Base-by-base conservation (phyloP, 2,797 vertebrate species). In the Salarias fasciatus region DNA sequence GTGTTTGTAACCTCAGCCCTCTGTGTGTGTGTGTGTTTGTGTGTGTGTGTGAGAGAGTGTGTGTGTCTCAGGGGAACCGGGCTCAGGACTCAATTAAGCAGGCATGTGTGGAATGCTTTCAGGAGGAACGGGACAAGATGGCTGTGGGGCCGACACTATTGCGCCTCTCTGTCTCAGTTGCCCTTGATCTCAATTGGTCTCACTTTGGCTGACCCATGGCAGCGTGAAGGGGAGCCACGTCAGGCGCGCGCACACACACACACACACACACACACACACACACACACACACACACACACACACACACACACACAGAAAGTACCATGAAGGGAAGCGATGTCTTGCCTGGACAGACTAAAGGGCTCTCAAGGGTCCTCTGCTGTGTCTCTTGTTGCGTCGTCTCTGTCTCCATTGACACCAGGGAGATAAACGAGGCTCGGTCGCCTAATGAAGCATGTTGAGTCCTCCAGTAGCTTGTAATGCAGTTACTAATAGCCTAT, bases 51-150 rank as follows among this genome's bases (percentile, higher is more conserved):
- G 57, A 75, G 60, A 37, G 58, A 50, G 60, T 54, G 63, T 60
- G 77, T 14, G 72, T 15, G 65, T 86, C 70, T 70, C 83, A 48
- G 59, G 79, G 84, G 88, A 86, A 71, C 64, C 42, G 75, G 86
- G 87, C 89, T 91, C 88, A 89, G 87, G 86, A 89, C 89, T 90
- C 90, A 91, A 93, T 94, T 93, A 92, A 90, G 82, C 63, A 68
- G 83, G 86, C 81, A 92, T 91, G 87, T 85, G 80, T 71, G 84
- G 90, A 93, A 93, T 91, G 91, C 89, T 91, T 91, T 93, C 86
- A 86, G 83, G 79, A 82, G 81, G 86, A 89, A 88, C 68, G 38
- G 81, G 80, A 85, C 84, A 88, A 90, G 86, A 89, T 79, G 86
- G 83, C 80, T 72, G 72, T 71, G 80, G 79, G 85, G 77, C 76